Conservation (phyloP, 2,888 invertebrate genomes). For the Zaprionus obscuricornis region DNA sequence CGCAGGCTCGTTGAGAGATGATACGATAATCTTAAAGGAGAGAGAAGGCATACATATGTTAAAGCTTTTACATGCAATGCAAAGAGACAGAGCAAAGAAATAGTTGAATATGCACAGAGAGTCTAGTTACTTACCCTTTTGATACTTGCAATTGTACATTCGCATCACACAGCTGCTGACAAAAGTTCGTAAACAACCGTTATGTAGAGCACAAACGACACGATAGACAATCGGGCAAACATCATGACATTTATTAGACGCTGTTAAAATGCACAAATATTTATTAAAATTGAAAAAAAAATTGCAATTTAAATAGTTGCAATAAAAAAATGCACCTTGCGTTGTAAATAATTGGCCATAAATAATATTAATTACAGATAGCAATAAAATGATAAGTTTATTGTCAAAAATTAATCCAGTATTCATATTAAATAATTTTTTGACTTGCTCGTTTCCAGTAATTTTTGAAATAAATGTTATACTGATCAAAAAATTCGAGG, state of each 20-base stretch:
- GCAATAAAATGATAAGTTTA: slow-evolving; percentile 20
- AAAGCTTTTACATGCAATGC: too few relatives aligned
- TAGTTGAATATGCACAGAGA: too few relatives aligned
- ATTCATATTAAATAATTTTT: slow-evolving; percentile 38
- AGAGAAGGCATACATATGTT: too few relatives aligned
- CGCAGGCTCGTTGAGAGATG: slow-evolving; percentile 58
- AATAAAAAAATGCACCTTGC: slow-evolving; percentile 28
- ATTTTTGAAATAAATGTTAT: slow-evolving; percentile 36
- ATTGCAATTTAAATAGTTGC: not conserved
- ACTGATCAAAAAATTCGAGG: slow-evolving; percentile 10
- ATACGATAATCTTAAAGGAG: slow-evolving; percentile 51
- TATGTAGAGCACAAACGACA: slow-evolving; percentile 57
- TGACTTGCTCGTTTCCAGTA: slow-evolving; percentile 6
- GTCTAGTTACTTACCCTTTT: slow-evolving; percentile 42
- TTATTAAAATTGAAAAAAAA: not conserved
- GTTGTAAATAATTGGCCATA: slow-evolving; percentile 31
- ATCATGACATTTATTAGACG: slow-evolving; percentile 57
- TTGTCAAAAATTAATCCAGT: slow-evolving; percentile 6
- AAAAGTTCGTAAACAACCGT: slow-evolving; percentile 60
- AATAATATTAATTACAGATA: slow-evolving; percentile 13
- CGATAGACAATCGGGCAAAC: slow-evolving; percentile 59
- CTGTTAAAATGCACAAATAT: slow-evolving; percentile 16
- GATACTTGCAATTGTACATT: slow-evolving; percentile 66
- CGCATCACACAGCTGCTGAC: slow-evolving; percentile 60
- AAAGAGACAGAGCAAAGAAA: too few relatives aligned